phyloP scores from a whole-genome alignment of 2,113 vertebrate species.

The Sisor rabdophorus region DNA sequence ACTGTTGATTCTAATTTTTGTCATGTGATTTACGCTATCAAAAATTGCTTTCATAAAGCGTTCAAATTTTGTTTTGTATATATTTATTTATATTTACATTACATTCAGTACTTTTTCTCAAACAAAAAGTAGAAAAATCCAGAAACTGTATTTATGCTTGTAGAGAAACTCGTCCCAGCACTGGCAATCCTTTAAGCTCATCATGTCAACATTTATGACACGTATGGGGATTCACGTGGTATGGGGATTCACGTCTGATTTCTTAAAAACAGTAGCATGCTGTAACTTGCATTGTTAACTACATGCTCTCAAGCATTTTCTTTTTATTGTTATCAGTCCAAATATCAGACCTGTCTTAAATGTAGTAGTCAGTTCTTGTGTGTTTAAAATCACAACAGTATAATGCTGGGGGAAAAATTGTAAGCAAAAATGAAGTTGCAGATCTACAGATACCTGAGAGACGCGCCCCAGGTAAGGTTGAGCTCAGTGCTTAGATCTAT shows the following conservation, averaged over 20 bases:
- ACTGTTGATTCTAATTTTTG: not conserved
- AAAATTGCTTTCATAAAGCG: not conserved
- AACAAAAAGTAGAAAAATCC: not conserved
- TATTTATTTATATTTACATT: no score
- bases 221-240: not conserved
- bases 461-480: constrained; percentile 68
- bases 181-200: not conserved
- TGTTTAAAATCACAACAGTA: not conserved
- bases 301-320: constrained; percentile 7
- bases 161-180: not conserved
- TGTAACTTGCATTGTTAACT: constrained; percentile 29
- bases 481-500: constrained; percentile 73
- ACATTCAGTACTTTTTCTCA: not conserved
- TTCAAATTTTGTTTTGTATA: no score
- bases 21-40: not conserved
- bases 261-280: constrained; percentile 24
- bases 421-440: not conserved
- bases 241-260: constrained; percentile 22
- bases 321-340: not conserved
- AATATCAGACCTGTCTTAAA: constrained; percentile 7
- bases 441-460: constrained; percentile 61
- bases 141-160: not conserved
- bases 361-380: not conserved
- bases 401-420: not conserved
- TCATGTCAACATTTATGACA: not conserved